Evolutionary conservation across 2,113 vertebrate species (phyloP).

Genomic region (Brienomyrus brachyistius): DNA sequence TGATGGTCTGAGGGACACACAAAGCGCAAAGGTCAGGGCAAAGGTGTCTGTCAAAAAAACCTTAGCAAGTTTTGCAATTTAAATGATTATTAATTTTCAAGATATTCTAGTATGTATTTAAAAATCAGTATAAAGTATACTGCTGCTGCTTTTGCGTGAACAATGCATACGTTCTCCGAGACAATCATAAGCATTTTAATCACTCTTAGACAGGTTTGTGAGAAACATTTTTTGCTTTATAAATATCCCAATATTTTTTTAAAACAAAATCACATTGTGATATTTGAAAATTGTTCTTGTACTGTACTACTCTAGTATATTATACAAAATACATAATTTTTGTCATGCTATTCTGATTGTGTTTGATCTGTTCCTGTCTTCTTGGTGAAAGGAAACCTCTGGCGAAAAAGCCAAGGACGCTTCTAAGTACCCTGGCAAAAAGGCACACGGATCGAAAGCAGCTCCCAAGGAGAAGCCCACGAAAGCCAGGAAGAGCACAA

Average conservation of each 20-base stretch:
- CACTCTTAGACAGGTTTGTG: neutral
- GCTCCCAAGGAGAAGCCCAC: constrained; percentile 61
- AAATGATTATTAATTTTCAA: too few species aligned
- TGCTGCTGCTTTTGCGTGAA: neutral
- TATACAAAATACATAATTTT: neutral
- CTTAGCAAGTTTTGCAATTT: too few species aligned
- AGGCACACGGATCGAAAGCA: constrained; percentile 53
- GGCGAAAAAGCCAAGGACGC: constrained; percentile 61
- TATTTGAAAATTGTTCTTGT: too few species aligned
- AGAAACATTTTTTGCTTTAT: neutral
- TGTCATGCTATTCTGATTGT: neutral
- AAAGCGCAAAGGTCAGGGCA: neutral
- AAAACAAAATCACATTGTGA: neutral
- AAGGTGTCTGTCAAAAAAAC: neutral
- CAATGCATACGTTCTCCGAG: neutral
- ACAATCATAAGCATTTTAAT: neutral
- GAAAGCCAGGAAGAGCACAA: constrained; percentile 63
- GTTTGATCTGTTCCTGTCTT: neutral
- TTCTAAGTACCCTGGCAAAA: constrained; percentile 59
- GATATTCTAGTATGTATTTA: neutral
- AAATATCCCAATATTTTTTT: neutral
- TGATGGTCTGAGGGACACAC: constrained; percentile 70
- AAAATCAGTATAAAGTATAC: too few species aligned
- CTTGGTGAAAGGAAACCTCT: constrained; percentile 63
- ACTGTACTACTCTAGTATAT: neutral